Evolutionary conservation across 2,888 invertebrate species (phyloP).

Genomic region (Muschampia plurimacula): DNA sequence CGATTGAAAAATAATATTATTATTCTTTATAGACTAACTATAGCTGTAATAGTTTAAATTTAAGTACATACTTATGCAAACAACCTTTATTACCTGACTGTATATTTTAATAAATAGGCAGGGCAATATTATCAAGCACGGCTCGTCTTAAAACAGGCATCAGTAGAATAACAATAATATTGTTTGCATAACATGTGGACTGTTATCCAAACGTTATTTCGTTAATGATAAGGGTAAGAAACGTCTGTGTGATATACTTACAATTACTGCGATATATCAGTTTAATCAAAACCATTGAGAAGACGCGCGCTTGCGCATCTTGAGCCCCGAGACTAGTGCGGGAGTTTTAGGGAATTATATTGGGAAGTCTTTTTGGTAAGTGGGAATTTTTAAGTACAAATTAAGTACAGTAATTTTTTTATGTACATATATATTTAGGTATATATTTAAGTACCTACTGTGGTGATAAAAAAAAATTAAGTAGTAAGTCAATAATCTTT

Average conservation of each 20-base stretch:
- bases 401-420: no score
- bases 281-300: neutral
- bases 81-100: no score
- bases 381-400: neutral
- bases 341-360: neutral
- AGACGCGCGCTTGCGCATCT: neutral
- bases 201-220: conserved; percentile 21
- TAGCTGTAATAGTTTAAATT: no score
- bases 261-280: conserved; percentile 1
- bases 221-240: conserved; percentile 19
- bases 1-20: neutral
- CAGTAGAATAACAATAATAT: neutral
- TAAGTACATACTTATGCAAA: no score
- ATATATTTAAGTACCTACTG: no score
- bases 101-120: no score
- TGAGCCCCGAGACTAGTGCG: neutral
- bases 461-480: no score
- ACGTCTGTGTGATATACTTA: neutral
- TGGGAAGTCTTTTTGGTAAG: neutral
- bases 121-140: neutral
- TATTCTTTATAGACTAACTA: neutral
- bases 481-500: no score
- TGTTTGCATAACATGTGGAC: conserved; percentile 14
- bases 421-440: no score
- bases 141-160: neutral